phyloP scores from a whole-genome alignment of 1,140 invertebrate species.

The Papilio xuthus region DNA sequence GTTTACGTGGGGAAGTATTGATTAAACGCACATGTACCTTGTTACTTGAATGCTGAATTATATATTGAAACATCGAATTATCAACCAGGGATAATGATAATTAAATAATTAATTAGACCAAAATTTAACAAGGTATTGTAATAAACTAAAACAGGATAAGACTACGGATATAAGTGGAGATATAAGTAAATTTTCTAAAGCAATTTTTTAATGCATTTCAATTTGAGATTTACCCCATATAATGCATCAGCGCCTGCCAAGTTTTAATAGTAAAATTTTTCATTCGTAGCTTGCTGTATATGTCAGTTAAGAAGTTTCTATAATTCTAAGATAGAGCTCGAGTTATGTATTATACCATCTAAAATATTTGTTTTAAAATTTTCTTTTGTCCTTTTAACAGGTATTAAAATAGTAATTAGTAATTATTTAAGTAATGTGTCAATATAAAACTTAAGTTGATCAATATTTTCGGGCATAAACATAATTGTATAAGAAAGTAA shows the following conservation, averaged over 20 bases:
- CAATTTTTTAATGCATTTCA: background rate
- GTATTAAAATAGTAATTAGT: background rate
- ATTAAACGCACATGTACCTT: constrained; percentile 1
- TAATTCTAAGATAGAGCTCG: background rate
- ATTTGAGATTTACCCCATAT: background rate
- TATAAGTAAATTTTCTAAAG: background rate
- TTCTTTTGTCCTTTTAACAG: background rate
- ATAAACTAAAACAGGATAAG: background rate
- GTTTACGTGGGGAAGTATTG: constrained; percentile 35
- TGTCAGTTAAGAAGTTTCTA: background rate
- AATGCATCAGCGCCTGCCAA: background rate
- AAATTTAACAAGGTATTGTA: background rate
- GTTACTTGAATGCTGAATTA: background rate
- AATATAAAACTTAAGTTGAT: background rate
- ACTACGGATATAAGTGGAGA: no score
- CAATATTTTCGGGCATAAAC: background rate
- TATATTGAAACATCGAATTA: background rate
- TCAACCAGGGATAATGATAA: constrained; percentile 6
- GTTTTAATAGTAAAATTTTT: background rate
- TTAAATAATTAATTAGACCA: background rate
- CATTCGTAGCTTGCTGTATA: no score
- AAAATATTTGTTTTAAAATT: background rate
- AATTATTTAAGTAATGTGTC: background rate
- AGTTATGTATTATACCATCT: background rate
- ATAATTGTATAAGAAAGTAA: background rate